Base-by-base conservation (phyloP, 2,113 vertebrate genomes). In the Bagarius yarrelli region DNA sequence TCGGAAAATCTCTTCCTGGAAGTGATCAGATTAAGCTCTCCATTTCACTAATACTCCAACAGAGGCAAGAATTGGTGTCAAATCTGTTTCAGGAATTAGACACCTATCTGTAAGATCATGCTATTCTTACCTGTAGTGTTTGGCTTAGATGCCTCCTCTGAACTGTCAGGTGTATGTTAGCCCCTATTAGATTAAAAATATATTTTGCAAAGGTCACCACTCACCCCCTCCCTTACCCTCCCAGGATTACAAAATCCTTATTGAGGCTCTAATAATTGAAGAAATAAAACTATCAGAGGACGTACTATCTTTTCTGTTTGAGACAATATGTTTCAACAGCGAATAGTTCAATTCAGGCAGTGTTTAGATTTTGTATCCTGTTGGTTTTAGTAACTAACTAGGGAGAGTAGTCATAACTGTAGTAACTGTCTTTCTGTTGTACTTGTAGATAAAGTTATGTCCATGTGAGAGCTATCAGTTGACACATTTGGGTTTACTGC, bases 401-500 rank as follows among this genome's bases (percentile, higher is more conserved):
- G 27, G 13, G 13, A 30, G 3, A 16, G 8, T 32, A 16, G 23
- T 52, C 25, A 4, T 52, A 13, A 69, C 19, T 15, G 1, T 71
- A 53, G 27, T 73, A 19, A 34, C 2, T 6, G 0, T 76, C 36
- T 25, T 44, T 23, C 36, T 64, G 16, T 64, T 61, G 12, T 74
- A 34, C 69, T 67, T 80, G 16, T 72, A 94, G 93, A 89, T 93
- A 74, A 93, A 89, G 85, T 83, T 67, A 18, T 95, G 95, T 86
- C 88, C 91, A 53, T 81, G 85, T 52, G 92, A 93, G 32, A 92
- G 92, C 86, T 90, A 91, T 66, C 94, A 95, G 85, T 76, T 89
- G 19, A 85, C 84, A 88, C 93, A 92, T 84, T 84, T 98, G 81
- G 92, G 92, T 32, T 60, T 94, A 69, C 91, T 99, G 14, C 88